Percentiles rank a stretch among this genome's conserved stretches.
phyloP scores from a whole-genome alignment of 1,140 invertebrate genomes.

The Sycophila sp. region DNA sequence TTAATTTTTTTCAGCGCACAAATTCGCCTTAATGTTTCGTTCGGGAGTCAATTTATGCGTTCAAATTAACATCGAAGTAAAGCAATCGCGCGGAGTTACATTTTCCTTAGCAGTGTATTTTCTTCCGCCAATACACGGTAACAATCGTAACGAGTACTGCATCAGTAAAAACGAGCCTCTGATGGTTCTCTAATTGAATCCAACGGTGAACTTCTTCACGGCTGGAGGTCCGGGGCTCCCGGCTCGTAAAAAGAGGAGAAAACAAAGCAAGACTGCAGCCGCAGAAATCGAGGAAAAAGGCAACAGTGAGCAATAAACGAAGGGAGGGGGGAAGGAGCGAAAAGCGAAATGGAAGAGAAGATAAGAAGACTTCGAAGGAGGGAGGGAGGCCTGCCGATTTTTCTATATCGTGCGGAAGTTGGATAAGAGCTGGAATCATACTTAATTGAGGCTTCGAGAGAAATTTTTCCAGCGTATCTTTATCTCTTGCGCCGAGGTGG shows the following conservation, averaged over 20 bases:
- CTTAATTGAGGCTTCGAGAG: constrained; percentile 31
- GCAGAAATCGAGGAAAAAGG: background rate
- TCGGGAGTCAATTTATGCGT: background rate
- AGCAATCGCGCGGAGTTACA: no score
- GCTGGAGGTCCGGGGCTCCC: no score
- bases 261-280: background rate
- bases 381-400: background rate
- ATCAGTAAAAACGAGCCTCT: background rate
- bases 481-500: background rate
- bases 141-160: background rate
- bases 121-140: no score
- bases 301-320: constrained; percentile 12
- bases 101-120: no score
- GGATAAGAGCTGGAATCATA: constrained; percentile 31
- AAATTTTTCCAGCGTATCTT: background rate
- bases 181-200: constrained; percentile 24
- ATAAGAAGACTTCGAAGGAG: background rate
- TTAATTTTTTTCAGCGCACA: no score
- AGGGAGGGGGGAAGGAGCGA: background rate
- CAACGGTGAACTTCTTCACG: background rate
- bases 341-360: constrained; percentile 7
- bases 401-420: constrained; percentile 24
- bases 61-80: constrained; percentile 11
- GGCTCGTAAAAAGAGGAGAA: background rate
- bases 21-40: no score